These are phyloP conservation scores for Microtus oregoni DNA, from an alignment of 2,113 vertebrate genomes.

Conservation along the genomic window DNA sequence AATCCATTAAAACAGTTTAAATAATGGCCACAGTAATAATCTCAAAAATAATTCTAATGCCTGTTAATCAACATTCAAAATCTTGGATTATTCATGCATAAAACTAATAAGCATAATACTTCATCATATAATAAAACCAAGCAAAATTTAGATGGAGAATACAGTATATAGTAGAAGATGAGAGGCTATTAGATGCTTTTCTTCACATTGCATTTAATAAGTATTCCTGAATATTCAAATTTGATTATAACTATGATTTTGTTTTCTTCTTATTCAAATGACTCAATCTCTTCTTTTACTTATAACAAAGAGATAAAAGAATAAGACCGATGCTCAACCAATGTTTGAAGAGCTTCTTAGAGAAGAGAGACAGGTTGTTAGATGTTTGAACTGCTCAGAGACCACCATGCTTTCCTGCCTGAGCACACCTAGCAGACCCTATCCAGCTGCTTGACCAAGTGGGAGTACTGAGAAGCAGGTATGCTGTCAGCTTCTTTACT, in stretches of 20 bases:
- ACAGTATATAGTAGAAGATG: not conserved
- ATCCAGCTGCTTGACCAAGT: too few species aligned
- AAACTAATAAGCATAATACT: not conserved
- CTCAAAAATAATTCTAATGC: not conserved
- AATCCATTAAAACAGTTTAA: not conserved
- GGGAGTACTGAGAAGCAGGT: too few species aligned
- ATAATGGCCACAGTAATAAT: not conserved
- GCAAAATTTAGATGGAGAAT: not conserved
- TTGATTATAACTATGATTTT: slow-evolving; percentile 2
- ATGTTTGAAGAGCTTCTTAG: not conserved
- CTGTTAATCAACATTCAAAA: not conserved
- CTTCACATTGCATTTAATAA: not conserved
- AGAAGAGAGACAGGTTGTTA: not conserved
- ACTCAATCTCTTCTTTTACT: not conserved
- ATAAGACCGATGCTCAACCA: not conserved
- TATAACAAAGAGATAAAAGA: slow-evolving; percentile 3
- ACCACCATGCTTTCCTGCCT: too few species aligned
- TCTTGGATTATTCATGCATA: not conserved
- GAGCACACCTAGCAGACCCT: too few species aligned
- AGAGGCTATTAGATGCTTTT: not conserved
- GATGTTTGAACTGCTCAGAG: not conserved
- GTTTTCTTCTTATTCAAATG: not conserved
- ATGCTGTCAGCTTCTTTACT: too few species aligned
- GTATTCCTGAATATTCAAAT: not conserved
- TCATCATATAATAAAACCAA: not conserved